phyloP scores from a whole-genome alignment of 2,888 invertebrate genomes.

The Drosophila prolongata region DNA sequence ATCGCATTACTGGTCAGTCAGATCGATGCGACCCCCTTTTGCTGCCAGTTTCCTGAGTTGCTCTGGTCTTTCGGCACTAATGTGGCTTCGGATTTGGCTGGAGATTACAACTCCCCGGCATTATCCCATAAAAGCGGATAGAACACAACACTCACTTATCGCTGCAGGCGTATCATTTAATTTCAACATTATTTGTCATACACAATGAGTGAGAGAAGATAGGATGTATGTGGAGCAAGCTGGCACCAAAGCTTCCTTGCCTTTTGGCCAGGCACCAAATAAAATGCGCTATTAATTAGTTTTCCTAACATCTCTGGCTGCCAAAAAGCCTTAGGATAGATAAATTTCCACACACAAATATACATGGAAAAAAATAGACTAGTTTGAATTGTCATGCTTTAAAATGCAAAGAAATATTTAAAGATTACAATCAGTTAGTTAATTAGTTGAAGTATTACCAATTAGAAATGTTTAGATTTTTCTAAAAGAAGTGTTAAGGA shows the following conservation, averaged over 20 bases:
- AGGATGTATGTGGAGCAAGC: slow-evolving; percentile 6
- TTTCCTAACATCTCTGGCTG: slow-evolving; percentile 60
- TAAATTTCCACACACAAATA: slow-evolving; percentile 29
- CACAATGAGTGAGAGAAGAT: slow-evolving; percentile 9
- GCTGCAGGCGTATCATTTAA: slow-evolving; percentile 74
- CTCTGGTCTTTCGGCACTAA: slow-evolving; percentile 40
- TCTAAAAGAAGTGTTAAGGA: too few relatives aligned
- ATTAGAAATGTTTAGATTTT: too few relatives aligned
- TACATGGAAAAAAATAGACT: not conserved
- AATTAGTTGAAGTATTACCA: too few relatives aligned
- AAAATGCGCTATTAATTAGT: slow-evolving; percentile 80
- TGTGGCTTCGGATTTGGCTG: slow-evolving; percentile 62
- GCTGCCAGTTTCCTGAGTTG: slow-evolving; percentile 7
- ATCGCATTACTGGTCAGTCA: slow-evolving; percentile 45
- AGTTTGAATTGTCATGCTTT: too few relatives aligned
- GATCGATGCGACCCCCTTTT: slow-evolving; percentile 26
- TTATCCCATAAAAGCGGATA: slow-evolving; percentile 41
- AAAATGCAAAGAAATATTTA: too few relatives aligned
- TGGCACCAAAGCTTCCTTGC: slow-evolving; percentile 17
- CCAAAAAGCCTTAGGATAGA: slow-evolving; percentile 55
- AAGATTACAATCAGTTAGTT: too few relatives aligned
- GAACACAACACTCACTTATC: slow-evolving; percentile 63
- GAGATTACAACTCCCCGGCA: slow-evolving; percentile 29
- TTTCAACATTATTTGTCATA: slow-evolving; percentile 79
- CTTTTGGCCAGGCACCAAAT: slow-evolving; percentile 56